Base-by-base conservation (phyloP, 2,888 invertebrate genomes). In the Ennomos erosarius region DNA sequence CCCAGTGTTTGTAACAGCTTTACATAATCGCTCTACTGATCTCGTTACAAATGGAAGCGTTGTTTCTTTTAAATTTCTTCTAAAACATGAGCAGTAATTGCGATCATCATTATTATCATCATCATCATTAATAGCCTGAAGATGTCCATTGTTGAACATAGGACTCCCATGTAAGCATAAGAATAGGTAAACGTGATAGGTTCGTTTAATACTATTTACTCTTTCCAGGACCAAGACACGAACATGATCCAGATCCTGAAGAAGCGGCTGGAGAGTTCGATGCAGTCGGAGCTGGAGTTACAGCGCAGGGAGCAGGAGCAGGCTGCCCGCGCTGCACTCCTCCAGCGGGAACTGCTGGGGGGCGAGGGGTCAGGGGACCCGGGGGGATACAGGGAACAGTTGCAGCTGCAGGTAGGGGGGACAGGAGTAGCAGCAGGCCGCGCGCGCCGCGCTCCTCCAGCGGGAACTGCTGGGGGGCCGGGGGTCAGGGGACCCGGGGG, bases 191-290 rank as follows among this genome's bases (percentile, higher is more conserved):
- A 26, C 0, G 6, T 9, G 9, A 13, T 8, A 40, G 0, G 11
- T 11, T 8, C 5, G 11, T 40, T 13, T 10, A 10, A 37, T 9
- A 37, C 10, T 37, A 37, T 1, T 10, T 26, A 6, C 5, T 10
- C 36, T 35, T 35, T n/a, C 1, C 93, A 95, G 86, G 92, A 93
- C 33, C 95, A 95, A 79, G 95, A 95, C 79, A 93, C 95, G 0
- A 92, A 93, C 69, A 93, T 95, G 79, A 94, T 96, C 64, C 93
- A 94, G 72, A 94, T 95, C 55, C 88, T 96, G 70, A 93, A 95
- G 67, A 92, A 94, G 59, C 93, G 94, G 0, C 80, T 97, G 6
- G 95, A 96, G 67, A 92, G 93, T 0, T 94, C 95, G 0, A 85
- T 96, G 76, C 93, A 94, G 43, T 93, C 93, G 0, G 95, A 96